Percentiles rank a stretch among this genome's conserved stretches.
phyloP scores from a whole-genome alignment of 2,113 vertebrate species.

The Elephas maximus region DNA sequence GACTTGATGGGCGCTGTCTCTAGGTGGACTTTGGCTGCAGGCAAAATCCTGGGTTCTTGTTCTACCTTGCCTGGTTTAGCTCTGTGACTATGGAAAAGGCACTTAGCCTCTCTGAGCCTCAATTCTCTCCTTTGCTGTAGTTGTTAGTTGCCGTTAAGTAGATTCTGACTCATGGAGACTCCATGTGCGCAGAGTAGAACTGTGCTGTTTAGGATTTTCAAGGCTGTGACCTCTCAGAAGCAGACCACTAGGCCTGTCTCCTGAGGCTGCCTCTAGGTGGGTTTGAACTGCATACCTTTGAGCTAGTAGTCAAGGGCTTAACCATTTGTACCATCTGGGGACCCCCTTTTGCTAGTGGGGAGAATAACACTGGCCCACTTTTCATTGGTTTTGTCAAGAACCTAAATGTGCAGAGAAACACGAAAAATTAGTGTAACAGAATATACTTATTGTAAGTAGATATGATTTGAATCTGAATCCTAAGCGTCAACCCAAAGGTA shows the following conservation, averaged over 20 bases:
- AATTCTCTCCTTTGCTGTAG: background rate
- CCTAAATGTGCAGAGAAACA: background rate
- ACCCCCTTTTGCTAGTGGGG: background rate
- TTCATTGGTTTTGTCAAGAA: background rate
- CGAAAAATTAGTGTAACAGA: background rate
- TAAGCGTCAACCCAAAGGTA: background rate
- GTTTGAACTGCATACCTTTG: background rate
- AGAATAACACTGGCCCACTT: background rate
- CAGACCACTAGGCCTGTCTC: background rate
- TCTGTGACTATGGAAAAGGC: background rate
- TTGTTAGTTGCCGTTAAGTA: background rate
- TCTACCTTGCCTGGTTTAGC: background rate
- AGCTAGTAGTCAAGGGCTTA: background rate
- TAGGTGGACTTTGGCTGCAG: background rate
- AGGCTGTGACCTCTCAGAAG: background rate
- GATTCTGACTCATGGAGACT: background rate
- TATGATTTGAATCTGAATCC: background rate
- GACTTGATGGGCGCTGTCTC: accelerated
- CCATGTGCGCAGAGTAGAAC: background rate
- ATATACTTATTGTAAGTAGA: background rate
- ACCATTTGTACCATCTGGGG: background rate
- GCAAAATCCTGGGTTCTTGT: too few relatives aligned
- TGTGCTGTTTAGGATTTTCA: background rate
- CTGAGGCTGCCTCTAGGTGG: background rate
- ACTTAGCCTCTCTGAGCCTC: background rate